phyloP scores from a whole-genome alignment of 37 sponge, comb jelly and placozoan species.

The Tethya wilhelma region DNA sequence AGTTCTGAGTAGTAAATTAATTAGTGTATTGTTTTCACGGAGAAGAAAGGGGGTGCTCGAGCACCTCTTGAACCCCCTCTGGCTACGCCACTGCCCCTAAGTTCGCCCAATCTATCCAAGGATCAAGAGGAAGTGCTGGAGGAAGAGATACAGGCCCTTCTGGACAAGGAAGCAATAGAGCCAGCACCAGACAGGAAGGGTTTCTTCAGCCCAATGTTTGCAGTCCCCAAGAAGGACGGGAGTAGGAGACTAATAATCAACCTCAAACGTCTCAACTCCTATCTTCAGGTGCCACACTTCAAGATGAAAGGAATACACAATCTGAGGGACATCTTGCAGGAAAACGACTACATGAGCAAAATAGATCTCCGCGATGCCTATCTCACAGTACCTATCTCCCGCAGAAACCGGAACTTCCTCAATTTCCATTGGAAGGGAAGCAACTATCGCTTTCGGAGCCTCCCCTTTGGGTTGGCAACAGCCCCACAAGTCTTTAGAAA shows the following conservation, averaged over 20 bases:
- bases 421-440: background rate
- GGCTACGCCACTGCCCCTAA: too few relatives aligned
- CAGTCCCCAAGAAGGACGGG: slow-evolving; percentile 32
- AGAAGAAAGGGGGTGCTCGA: too few relatives aligned
- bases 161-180: background rate
- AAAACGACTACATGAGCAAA: slow-evolving; percentile 11
- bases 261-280: background rate
- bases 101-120: too few relatives aligned
- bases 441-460: slow-evolving; percentile 18
- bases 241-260: slow-evolving; percentile 1
- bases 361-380: too few relatives aligned
- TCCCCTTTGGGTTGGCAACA: slow-evolving; percentile 48
- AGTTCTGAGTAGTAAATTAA: too few relatives aligned
- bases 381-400: slow-evolving; percentile 17
- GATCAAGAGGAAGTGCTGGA: background rate
- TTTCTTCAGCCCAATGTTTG: slow-evolving; percentile 16
- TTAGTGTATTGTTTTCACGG: too few relatives aligned
- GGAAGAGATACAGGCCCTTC: background rate
- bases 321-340: slow-evolving; percentile 18
- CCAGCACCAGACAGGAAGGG: background rate
- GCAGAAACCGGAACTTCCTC: background rate
- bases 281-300: slow-evolving; percentile 16
- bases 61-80: too few relatives aligned
- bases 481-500: slow-evolving; percentile 53
- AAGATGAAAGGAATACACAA: slow-evolving; percentile 31